Conservation (phyloP, 2,113 vertebrate species). For the Pelobates fuscus region DNA sequence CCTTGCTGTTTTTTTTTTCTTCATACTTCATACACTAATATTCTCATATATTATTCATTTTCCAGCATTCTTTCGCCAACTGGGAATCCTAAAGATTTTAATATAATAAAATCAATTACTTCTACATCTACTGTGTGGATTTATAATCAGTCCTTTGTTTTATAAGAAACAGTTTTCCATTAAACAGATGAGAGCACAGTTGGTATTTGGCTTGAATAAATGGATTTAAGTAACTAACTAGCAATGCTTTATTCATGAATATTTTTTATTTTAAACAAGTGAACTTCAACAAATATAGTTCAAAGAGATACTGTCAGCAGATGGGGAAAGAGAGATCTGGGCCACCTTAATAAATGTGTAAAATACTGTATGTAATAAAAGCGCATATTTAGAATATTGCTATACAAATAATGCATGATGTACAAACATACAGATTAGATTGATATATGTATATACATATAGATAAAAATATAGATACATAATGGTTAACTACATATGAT, state of each 20-base stretch:
- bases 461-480: no score
- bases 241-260: not conserved
- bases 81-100: constrained; percentile 24
- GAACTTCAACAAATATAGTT: no score
- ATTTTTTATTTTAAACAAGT: not conserved
- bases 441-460: no score
- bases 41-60: constrained; percentile 39
- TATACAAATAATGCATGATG: no score
- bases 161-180: not conserved
- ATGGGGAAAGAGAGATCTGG: no score
- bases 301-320: no score
- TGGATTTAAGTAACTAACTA: not conserved
- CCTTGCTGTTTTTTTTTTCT: not conserved
- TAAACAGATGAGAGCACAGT: not conserved
- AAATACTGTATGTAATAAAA: no score
- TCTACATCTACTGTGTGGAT: not conserved
- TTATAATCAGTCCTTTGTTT: constrained; percentile 20
- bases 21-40: not conserved
- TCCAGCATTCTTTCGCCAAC: constrained; percentile 9
- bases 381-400: no score
- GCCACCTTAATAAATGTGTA: no score
- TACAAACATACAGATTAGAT: no score
- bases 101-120: constrained; percentile 21
- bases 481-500: no score
- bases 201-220: not conserved